Percentiles rank a stretch among this genome's conserved stretches.
phyloP scores from a whole-genome alignment of 2,797 vertebrate genomes.

The Hypotaenidia okinawae region DNA sequence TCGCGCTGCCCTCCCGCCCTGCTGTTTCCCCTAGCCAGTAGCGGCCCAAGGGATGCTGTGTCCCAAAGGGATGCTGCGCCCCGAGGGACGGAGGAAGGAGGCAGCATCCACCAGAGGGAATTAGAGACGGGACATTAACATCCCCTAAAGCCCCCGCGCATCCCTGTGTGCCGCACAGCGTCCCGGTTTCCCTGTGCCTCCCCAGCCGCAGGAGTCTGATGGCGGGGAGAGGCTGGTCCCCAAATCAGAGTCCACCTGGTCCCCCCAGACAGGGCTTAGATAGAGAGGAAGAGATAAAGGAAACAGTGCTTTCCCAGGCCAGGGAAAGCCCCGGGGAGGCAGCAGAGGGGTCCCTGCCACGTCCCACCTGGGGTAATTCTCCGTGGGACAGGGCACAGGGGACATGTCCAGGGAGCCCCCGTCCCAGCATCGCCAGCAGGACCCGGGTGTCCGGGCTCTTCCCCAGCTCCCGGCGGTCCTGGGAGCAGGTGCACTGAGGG shows the following conservation, averaged over 20 bases:
- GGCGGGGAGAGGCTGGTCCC: background rate
- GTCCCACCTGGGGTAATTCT: background rate
- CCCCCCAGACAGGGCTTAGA: rapidly evolving
- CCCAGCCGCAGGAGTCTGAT: background rate
- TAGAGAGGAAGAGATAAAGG: background rate
- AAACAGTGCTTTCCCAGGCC: rapidly evolving
- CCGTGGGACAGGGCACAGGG: rapidly evolving
- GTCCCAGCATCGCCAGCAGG: background rate
- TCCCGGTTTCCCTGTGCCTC: background rate
- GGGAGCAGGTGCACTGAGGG: background rate
- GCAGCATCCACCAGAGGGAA: background rate
- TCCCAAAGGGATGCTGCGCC: background rate
- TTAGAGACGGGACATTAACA: background rate
- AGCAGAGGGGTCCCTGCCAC: background rate
- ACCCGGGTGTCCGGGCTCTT: background rate
- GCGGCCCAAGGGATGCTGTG: background rate
- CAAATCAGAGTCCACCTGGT: conserved; percentile 29
- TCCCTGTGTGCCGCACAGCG: rapidly evolving
- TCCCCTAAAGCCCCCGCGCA: rapidly evolving
- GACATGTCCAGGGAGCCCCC: background rate
- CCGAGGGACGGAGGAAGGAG: background rate
- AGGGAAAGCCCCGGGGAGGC: background rate
- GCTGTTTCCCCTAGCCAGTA: background rate
- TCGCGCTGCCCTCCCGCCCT: background rate
- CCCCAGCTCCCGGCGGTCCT: background rate